These are phyloP conservation scores for Meloidogyne floridensis DNA, from an alignment of 1,140 invertebrate genomes.

Conservation along the genomic window DNA sequence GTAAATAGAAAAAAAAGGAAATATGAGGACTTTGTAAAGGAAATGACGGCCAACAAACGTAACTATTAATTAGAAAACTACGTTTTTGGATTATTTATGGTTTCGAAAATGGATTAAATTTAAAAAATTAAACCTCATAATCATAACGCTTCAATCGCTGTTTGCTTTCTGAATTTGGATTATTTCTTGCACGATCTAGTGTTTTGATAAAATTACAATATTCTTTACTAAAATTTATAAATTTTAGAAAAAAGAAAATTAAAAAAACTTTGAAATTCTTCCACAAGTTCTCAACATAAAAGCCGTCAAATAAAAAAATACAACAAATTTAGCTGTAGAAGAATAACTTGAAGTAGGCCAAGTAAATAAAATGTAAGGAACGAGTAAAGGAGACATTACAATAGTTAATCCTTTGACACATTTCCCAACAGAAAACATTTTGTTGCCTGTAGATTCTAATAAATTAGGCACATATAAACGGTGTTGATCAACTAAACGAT, in stretches of 20 bases:
- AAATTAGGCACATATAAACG: constrained; percentile 30
- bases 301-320: constrained; percentile 15
- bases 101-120: no score
- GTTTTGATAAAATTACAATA: constrained; percentile 20
- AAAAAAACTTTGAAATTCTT: constrained; percentile 36
- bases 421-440: constrained; percentile 11
- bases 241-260: background rate
- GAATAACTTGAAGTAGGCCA: background rate
- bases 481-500: constrained; percentile 2
- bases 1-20: background rate
- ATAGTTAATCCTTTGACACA: constrained; percentile 21
- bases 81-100: no score
- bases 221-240: constrained; percentile 22
- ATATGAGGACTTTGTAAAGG: no score
- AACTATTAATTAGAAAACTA: no score
- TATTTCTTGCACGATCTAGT: background rate
- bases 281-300: constrained; percentile 23
- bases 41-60: no score
- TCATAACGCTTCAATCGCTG: constrained; percentile 32
- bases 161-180: constrained; percentile 15
- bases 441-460: constrained; percentile 25
- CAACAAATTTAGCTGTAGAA: background rate
- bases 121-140: constrained; percentile 22
- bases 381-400: constrained; percentile 25
- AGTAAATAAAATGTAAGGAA: constrained; percentile 29